Conservation (phyloP, 2,888 invertebrate species). For the Plebejus melissa region DNA sequence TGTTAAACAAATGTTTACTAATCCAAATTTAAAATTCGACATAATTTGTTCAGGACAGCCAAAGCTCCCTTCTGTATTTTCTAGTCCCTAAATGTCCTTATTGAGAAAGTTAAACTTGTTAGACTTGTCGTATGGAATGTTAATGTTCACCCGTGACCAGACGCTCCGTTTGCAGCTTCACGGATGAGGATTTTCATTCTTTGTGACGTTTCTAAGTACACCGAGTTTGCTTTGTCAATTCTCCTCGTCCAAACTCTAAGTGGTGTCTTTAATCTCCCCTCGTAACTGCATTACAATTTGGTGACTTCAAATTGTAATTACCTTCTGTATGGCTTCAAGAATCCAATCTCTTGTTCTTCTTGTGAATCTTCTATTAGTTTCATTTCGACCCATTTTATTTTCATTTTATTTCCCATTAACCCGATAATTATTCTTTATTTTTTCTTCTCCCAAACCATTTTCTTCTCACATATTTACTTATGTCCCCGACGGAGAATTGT, state of each 20-base stretch:
- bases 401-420: slow-evolving; percentile 37
- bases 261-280: slow-evolving; percentile 78
- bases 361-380: slow-evolving; percentile 52
- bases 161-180: slow-evolving; percentile 41
- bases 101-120: slow-evolving; percentile 46
- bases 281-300: slow-evolving; percentile 80
- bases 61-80: not conserved
- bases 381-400: slow-evolving; percentile 37
- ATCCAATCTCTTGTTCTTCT: slow-evolving; percentile 75
- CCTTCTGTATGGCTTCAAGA: slow-evolving; percentile 73
- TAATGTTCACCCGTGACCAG: slow-evolving; percentile 60
- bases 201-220: slow-evolving; percentile 44
- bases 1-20: not conserved
- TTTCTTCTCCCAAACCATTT: not conserved
- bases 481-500: not conserved
- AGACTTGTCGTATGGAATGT: slow-evolving; percentile 44
- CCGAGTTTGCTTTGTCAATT: slow-evolving; percentile 49
- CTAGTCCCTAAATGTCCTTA: not conserved
- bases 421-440: slow-evolving; percentile 20
- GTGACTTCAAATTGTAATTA: slow-evolving; percentile 78
- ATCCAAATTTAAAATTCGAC: not conserved
- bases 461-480: not conserved
- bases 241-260: slow-evolving; percentile 49
- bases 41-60: not conserved
- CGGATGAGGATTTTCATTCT: slow-evolving; percentile 58